phyloP scores from a whole-genome alignment of 1,140 invertebrate species.

The Papilio helenus region DNA sequence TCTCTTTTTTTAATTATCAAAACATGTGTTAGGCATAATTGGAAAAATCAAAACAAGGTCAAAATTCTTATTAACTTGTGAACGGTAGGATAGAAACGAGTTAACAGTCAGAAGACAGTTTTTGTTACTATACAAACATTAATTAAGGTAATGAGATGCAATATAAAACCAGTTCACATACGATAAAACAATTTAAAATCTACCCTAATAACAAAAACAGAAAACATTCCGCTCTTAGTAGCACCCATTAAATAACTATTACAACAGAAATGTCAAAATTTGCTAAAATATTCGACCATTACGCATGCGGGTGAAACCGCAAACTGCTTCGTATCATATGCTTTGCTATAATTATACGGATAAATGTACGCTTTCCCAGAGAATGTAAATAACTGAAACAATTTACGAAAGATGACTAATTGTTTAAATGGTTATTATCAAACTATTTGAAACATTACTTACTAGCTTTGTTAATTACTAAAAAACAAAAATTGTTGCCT shows the following conservation, averaged over 20 bases:
- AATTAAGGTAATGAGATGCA: too few relatives aligned
- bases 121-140: too few relatives aligned
- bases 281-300: conserved; percentile 32
- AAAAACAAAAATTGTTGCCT: too few relatives aligned
- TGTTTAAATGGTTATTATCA: too few relatives aligned
- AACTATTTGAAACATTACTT: too few relatives aligned
- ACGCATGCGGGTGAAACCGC: conserved; percentile 25
- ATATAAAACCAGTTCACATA: background rate
- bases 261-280: conserved; percentile 30
- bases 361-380: conserved; percentile 13
- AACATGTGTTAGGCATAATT: too few relatives aligned
- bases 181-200: background rate
- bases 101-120: too few relatives aligned
- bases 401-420: background rate
- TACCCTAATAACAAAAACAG: background rate
- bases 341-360: conserved; percentile 25
- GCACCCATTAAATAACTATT: conserved; percentile 17
- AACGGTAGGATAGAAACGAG: too few relatives aligned
- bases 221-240: background rate
- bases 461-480: too few relatives aligned
- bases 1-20: background rate
- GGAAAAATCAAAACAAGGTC: too few relatives aligned
- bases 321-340: conserved; percentile 28
- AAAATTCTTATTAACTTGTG: too few relatives aligned
- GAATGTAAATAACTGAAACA: conserved; percentile 6